These are phyloP conservation scores for Etheostoma spectabile DNA, from an alignment of 2,113 vertebrate species.

Conservation along the genomic window DNA sequence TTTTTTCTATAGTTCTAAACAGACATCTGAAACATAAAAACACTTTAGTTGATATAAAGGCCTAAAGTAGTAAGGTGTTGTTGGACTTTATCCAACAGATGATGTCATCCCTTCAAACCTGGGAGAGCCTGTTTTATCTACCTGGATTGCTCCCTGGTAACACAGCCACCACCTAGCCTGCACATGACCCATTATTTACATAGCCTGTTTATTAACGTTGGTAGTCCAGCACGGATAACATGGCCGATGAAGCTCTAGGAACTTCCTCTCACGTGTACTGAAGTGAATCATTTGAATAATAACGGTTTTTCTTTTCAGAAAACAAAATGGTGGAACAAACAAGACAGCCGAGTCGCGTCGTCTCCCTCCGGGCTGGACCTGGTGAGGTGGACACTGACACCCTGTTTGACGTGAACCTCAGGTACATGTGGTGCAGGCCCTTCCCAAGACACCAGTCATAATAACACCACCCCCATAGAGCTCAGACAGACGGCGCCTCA, in stretches of 20 bases:
- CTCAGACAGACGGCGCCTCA: neutral
- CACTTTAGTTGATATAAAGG: neutral
- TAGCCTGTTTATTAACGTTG: conserved; percentile 72
- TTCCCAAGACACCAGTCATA: neutral
- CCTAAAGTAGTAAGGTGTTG: neutral
- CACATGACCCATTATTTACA: conserved; percentile 81
- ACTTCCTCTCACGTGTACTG: neutral
- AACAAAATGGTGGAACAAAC: conserved; percentile 83
- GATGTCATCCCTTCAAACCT: conserved; percentile 70
- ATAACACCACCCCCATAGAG: neutral
- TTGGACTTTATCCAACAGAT: conserved; percentile 57
- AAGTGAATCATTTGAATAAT: conserved; percentile 24
- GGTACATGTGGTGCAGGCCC: conserved; percentile 43
- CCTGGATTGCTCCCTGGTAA: conserved; percentile 50
- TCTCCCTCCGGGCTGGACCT: conserved; percentile 82
- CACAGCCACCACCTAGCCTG: conserved; percentile 58
- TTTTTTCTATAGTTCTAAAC: neutral
- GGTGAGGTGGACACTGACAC: conserved; percentile 62
- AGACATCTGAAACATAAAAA: neutral
- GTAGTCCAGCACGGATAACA: conserved; percentile 46
- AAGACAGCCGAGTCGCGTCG: conserved; percentile 52
- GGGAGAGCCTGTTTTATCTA: conserved; percentile 58
- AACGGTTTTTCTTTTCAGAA: conserved; percentile 51
- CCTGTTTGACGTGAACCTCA: conserved; percentile 60
- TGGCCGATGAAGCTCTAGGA: neutral